phyloP scores from a whole-genome alignment of 2,888 invertebrate genomes.

The Clostera curtula region DNA sequence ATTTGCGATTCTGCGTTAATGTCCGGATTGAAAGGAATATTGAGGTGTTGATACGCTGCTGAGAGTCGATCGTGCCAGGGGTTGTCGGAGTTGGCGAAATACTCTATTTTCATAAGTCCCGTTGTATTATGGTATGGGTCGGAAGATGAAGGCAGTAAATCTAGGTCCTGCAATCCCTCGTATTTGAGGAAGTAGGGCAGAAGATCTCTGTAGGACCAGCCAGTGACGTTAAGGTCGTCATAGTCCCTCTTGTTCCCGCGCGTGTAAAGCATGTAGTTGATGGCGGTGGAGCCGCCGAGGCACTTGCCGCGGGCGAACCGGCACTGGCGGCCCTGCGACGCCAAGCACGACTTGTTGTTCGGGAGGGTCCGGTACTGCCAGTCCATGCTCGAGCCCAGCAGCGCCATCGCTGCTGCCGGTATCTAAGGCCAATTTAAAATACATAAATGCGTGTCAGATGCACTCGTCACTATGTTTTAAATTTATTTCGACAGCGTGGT shows the following conservation, averaged over 20 bases:
- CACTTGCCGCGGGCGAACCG: slow-evolving; percentile 42
- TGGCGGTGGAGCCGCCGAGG: slow-evolving; percentile 52
- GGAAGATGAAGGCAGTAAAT: slow-evolving; percentile 34
- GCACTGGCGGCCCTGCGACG: slow-evolving; percentile 28
- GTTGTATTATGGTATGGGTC: slow-evolving; percentile 40
- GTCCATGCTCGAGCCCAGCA: slow-evolving; percentile 34
- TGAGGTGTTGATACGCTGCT: slow-evolving; percentile 25
- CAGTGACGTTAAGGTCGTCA: slow-evolving; percentile 30
- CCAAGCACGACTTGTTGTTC: slow-evolving; percentile 47
- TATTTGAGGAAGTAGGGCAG: slow-evolving; percentile 44
- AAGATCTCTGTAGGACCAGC: slow-evolving; percentile 45
- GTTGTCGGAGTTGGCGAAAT: slow-evolving; percentile 33
- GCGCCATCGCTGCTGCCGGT: slow-evolving; percentile 26
- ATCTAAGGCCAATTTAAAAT: slow-evolving; percentile 23
- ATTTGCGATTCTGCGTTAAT: slow-evolving; percentile 43
- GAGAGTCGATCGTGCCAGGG: slow-evolving; percentile 39
- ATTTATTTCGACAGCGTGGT: too few species aligned
- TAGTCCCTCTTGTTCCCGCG: slow-evolving; percentile 44
- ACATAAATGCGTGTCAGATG: too few species aligned
- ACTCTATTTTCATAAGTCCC: slow-evolving; percentile 35
- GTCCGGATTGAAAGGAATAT: slow-evolving; percentile 39
- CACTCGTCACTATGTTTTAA: too few species aligned
- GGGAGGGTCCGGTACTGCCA: slow-evolving; percentile 41
- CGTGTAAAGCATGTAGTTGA: slow-evolving; percentile 52
- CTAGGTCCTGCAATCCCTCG: slow-evolving; percentile 36